A percentile compares a stretch with the other conserved stretches of the same genome.
phyloP scores from a whole-genome alignment of 2,888 invertebrate species.

The Sialis lutaria region DNA sequence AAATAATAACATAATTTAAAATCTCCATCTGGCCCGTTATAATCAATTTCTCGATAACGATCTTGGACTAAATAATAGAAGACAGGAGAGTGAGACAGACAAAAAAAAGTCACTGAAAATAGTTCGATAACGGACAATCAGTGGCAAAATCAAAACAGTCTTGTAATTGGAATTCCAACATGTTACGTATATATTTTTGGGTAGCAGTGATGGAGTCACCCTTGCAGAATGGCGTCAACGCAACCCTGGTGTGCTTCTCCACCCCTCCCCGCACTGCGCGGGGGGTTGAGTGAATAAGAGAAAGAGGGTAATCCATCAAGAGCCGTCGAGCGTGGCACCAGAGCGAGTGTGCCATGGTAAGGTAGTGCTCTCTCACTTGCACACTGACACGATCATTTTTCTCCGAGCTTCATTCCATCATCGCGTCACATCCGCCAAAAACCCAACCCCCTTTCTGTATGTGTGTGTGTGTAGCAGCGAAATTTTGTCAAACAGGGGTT shows the following conservation, averaged over 20 bases:
- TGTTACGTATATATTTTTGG: background rate
- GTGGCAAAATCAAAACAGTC: constrained; percentile 1
- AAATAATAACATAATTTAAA: no score
- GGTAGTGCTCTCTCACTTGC: constrained; percentile 8
- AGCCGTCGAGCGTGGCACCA: constrained; percentile 18
- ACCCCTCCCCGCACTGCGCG: constrained; percentile 15
- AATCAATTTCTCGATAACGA: no score
- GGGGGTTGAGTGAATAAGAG: constrained; percentile 24
- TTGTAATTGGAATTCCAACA: constrained; percentile 1
- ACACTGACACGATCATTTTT: constrained; percentile 7
- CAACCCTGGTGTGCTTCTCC: background rate
- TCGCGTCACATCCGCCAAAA: constrained; percentile 50
- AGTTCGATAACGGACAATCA: background rate
- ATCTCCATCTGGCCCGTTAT: no score
- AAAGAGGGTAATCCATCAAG: constrained; percentile 32
- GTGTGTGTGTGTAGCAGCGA: background rate
- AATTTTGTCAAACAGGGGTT: no score
- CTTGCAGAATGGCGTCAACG: background rate
- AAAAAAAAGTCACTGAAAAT: background rate
- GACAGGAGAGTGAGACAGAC: background rate
- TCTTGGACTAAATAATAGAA: no score
- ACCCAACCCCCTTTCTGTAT: constrained; percentile 18
- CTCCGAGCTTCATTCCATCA: constrained; percentile 41
- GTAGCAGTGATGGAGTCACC: constrained; percentile 1
- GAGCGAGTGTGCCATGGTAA: constrained; percentile 1